These are phyloP conservation scores for Acridotheres tristis DNA, from an alignment of 2,797 vertebrate species.

Conservation along the genomic window DNA sequence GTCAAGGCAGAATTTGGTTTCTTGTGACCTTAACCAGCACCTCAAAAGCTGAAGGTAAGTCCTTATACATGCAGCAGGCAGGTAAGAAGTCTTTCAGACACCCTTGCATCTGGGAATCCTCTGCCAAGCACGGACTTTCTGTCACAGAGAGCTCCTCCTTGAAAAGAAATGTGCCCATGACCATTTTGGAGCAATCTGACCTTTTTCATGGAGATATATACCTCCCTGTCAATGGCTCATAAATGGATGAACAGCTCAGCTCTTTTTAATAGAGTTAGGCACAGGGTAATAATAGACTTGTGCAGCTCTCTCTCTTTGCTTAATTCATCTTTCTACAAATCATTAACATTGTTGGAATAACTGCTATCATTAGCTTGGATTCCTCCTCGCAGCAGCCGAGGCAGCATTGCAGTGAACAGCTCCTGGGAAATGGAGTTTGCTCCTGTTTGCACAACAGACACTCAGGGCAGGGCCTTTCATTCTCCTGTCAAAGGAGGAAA, in stretches of 20 bases:
- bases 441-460: not conserved
- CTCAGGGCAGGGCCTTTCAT: not conserved
- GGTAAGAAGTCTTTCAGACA: not conserved
- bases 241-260: slow-evolving; percentile 76
- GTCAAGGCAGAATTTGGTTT: not conserved
- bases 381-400: not conserved
- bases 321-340: slow-evolving; percentile 77
- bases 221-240: slow-evolving; percentile 69
- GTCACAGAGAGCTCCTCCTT: slow-evolving; percentile 18
- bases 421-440: not conserved
- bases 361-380: slow-evolving; percentile 65
- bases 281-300: slow-evolving; percentile 69
- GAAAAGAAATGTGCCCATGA: slow-evolving; percentile 33
- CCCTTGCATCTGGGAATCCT: not conserved
- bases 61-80: not conserved
- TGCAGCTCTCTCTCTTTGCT: slow-evolving; percentile 60
- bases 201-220: slow-evolving; percentile 66
- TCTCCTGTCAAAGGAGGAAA: not conserved
- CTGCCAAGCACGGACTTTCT: not conserved
- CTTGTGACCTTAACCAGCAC: not conserved
- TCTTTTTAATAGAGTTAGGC: slow-evolving; percentile 75
- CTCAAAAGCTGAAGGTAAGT: not conserved
- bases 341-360: slow-evolving; percentile 75
- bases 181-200: slow-evolving; percentile 60
- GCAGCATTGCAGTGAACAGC: not conserved